A percentile compares a stretch with the other conserved stretches of the same genome.
Evolutionary conservation across 2,888 invertebrate genomes (phyloP).

Genomic region (Tipula vernalis): DNA sequence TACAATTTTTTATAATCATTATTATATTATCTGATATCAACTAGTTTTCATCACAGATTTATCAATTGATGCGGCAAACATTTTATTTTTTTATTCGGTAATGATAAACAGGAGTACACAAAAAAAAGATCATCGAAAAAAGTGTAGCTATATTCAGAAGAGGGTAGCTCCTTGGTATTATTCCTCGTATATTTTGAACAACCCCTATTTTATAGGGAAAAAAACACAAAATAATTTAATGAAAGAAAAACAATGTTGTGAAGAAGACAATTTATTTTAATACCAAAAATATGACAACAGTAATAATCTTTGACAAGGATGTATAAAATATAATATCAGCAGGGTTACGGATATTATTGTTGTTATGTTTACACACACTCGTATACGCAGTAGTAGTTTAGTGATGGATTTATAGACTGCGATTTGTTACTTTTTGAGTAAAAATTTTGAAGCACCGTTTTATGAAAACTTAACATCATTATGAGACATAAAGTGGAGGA

Average conservation of each 20-base stretch:
- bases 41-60: constrained; percentile 4
- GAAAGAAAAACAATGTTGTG: constrained; percentile 4
- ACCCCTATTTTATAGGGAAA: neutral
- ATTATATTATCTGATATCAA: neutral
- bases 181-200: neutral
- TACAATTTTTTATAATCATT: neutral
- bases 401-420: neutral
- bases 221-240: neutral
- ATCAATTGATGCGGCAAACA: neutral
- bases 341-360: neutral
- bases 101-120: neutral
- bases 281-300: constrained; percentile 4
- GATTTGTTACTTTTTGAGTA: neutral
- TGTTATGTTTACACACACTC: neutral
- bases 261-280: neutral
- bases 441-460: neutral
- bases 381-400: neutral
- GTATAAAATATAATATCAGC: neutral
- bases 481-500: neutral
- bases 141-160: neutral
- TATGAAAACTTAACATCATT: neutral
- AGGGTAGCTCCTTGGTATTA: neutral
- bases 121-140: neutral
- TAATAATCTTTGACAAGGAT: neutral
- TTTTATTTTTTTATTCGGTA: neutral